Evolutionary conservation across 1,140 invertebrate genomes (phyloP).

Genomic region (Anastrepha obliqua): DNA sequence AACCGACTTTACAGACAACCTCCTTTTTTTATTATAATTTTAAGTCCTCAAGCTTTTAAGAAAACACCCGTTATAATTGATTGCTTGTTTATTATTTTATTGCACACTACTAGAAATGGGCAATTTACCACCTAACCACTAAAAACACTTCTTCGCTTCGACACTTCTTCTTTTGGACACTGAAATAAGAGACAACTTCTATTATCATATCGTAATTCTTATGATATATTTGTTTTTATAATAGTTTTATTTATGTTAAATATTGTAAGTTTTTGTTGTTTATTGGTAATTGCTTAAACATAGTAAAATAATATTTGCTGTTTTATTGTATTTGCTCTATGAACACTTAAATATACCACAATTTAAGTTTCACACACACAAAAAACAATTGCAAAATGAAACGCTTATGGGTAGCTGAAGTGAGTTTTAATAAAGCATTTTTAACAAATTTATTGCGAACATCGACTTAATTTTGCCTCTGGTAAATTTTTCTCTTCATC

Average conservation of each 20-base stretch:
- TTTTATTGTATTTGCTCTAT: conserved; percentile 8
- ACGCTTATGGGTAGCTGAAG: not conserved
- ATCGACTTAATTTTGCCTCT: conserved; percentile 7
- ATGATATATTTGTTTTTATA: conserved; percentile 24
- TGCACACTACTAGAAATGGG: too few species aligned
- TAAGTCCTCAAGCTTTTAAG: too few species aligned
- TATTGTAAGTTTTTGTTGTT: conserved; percentile 22
- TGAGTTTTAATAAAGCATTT: conserved; percentile 28
- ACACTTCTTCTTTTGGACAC: not conserved
- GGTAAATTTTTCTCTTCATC: not conserved
- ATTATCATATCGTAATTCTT: conserved; percentile 37
- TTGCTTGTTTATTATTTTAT: too few species aligned
- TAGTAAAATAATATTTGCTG: conserved; percentile 15
- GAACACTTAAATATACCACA: conserved; percentile 2
- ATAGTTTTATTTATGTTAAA: conserved; percentile 43
- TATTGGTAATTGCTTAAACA: conserved; percentile 42
- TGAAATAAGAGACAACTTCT: conserved; percentile 26
- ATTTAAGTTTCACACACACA: conserved; percentile 13
- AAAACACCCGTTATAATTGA: too few species aligned
- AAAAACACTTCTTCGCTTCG: too few species aligned
- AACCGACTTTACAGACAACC: too few species aligned
- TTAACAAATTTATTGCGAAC: conserved; percentile 21
- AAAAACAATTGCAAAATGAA: conserved; percentile 14
- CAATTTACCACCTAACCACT: too few species aligned
- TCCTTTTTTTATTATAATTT: too few species aligned